Percentiles rank a stretch among this genome's conserved stretches.
These are phyloP conservation scores for Meandrusa payeni DNA, from an alignment of 2,888 invertebrate genomes.

Conservation along the genomic window DNA sequence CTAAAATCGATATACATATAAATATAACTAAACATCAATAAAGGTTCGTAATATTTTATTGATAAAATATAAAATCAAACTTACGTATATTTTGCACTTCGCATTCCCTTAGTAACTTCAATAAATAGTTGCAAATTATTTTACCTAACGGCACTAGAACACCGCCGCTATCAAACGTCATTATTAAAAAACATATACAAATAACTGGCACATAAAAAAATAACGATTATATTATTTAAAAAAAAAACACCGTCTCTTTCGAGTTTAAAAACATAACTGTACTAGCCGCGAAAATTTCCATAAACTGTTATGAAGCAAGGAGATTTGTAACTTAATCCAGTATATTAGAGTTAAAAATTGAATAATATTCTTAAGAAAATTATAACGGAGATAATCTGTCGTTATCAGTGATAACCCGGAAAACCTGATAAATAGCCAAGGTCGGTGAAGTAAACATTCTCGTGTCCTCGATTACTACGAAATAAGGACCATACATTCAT, in stretches of 20 bases:
- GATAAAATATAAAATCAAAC: slow-evolving; percentile 31
- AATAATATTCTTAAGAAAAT: neutral
- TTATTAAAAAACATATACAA: slow-evolving; percentile 1
- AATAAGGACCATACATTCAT: too few species aligned
- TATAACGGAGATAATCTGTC: slow-evolving; percentile 26
- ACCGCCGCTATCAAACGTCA: slow-evolving; percentile 39
- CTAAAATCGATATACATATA: slow-evolving; percentile 6
- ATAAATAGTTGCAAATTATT: slow-evolving; percentile 45
- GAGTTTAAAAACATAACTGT: neutral
- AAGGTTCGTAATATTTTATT: slow-evolving; percentile 24
- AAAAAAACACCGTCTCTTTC: neutral
- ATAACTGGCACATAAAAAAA: slow-evolving; percentile 3
- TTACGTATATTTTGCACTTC: slow-evolving; percentile 44
- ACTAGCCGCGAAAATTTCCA: too few species aligned
- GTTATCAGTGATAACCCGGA: slow-evolving; percentile 30
- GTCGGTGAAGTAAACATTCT: too few species aligned
- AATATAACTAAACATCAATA: too few species aligned
- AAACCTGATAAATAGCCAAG: slow-evolving; percentile 27
- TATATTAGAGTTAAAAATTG: too few species aligned
- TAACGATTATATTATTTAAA: neutral
- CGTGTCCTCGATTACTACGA: too few species aligned
- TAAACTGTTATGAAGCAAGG: too few species aligned
- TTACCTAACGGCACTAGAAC: slow-evolving; percentile 47
- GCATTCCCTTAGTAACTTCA: slow-evolving; percentile 50
- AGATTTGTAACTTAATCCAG: too few species aligned